Percentiles rank a stretch among this genome's conserved stretches.
These are phyloP conservation scores for Rhineura floridana DNA, from an alignment of 2,113 vertebrate genomes.

Conservation along the genomic window DNA sequence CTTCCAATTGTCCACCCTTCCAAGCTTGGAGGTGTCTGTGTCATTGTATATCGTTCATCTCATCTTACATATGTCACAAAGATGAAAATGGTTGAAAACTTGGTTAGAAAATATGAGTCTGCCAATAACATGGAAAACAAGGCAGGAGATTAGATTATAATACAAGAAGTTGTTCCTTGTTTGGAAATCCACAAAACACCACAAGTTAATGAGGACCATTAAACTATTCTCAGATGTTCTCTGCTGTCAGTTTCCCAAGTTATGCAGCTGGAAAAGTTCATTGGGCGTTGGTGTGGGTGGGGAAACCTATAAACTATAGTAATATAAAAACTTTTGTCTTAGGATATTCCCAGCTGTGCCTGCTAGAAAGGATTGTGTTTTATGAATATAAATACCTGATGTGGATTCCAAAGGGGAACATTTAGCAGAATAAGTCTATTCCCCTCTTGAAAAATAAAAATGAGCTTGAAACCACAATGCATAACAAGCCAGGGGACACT, in stretches of 20 bases:
- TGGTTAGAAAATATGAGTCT: slow-evolving; percentile 37
- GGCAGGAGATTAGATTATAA: slow-evolving; percentile 59
- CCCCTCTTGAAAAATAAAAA: slow-evolving; percentile 38
- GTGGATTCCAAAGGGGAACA: slow-evolving; percentile 55
- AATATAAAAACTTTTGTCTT: slow-evolving; percentile 70
- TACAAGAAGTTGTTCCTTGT: slow-evolving; percentile 62
- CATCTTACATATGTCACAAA: neutral
- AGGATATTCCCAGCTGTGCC: slow-evolving; percentile 72
- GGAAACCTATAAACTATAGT: slow-evolving; percentile 72
- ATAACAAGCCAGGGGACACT: slow-evolving; percentile 14
- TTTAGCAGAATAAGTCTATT: slow-evolving; percentile 40
- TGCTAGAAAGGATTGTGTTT: slow-evolving; percentile 56
- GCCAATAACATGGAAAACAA: slow-evolving; percentile 67
- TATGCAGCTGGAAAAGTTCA: slow-evolving; percentile 72
- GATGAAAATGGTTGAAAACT: neutral
- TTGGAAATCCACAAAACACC: slow-evolving; percentile 71
- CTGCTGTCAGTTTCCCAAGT: slow-evolving; percentile 54
- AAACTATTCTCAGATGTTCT: slow-evolving; percentile 78
- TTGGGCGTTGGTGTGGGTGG: slow-evolving; percentile 61
- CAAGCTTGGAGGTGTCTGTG: neutral
- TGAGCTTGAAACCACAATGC: slow-evolving; percentile 24
- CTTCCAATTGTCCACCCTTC: neutral
- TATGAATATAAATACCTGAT: slow-evolving; percentile 70
- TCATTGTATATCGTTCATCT: too few relatives aligned
- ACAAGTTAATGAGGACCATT: slow-evolving; percentile 74